Evolutionary conservation across 2,797 vertebrate species (phyloP), one percentile per base, ranked within the genome.

Genomic region (Sebastes jordani): DNA sequence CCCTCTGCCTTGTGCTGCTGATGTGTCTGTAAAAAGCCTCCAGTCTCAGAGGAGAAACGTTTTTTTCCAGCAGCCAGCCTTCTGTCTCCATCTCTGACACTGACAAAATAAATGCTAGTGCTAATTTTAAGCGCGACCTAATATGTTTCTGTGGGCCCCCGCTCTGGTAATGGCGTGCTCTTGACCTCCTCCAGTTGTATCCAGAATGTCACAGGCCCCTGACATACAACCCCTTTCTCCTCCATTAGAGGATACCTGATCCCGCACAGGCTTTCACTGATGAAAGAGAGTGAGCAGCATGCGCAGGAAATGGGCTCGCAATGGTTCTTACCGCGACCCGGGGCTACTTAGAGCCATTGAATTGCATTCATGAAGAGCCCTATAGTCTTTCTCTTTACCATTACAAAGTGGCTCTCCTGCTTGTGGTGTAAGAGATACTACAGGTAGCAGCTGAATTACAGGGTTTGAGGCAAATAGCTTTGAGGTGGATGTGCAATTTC

Each of bases 161-260:
- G 67, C 71, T 80, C 74, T 63, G 72, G 16, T 89, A 82, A 87
- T 65, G 74, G 72, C 59, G 52, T 25, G 77, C 76, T 87, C 84
- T 81, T 86, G 80, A 90, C 83, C 90, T 89, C 72, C 16, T 56
- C 2, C 63, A 36, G 80, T 75, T 66, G 76, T 65, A 88, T 83
- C 81, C 81, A 76, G 86, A 59, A 52, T 90, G 93, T 89, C 92
- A 87, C 76, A 85, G 89, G 89, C 85, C 87, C 56, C 88, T 88
- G 92, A 93, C 88, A 93, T 55, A 55, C 76, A 52, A 84, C 71
- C 89, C 61, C 70, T 84, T 81, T 86, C 52, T 56, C 63, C 71
- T 95, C 94, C 95, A 95, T 96, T 95, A 95, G 90, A 80, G 74
- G 95, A 95, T 69, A 96, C 92, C 91, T 86, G 95, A 96, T 96